phyloP scores from a whole-genome alignment of 2,797 vertebrate species.

The Argyrosomus regius region DNA sequence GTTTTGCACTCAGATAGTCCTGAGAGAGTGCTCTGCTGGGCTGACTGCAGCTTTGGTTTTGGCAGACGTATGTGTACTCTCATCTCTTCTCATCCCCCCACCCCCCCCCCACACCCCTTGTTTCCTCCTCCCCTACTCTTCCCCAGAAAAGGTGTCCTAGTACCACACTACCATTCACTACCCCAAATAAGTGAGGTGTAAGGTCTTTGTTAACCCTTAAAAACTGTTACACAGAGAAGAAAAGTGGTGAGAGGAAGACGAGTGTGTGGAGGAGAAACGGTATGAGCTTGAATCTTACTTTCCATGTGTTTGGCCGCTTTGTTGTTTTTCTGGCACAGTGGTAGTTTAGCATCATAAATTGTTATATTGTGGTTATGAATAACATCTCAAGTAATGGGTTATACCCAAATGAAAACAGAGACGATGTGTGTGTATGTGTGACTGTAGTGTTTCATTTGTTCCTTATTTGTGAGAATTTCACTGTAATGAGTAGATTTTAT shows the following conservation, averaged over 20 bases:
- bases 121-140: conserved; percentile 76
- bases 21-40: conserved; percentile 27
- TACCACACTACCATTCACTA: conserved; percentile 49
- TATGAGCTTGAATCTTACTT: conserved; percentile 72
- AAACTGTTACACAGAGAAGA: conserved; percentile 45
- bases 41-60: conserved; percentile 57
- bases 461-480: conserved; percentile 13
- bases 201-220: conserved; percentile 35
- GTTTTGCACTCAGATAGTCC: conserved; percentile 21
- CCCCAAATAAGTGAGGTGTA: conserved; percentile 61
- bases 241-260: conserved; percentile 57
- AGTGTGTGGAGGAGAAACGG: conserved; percentile 73
- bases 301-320: conserved; percentile 43
- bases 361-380: conserved; percentile 47
- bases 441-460: conserved; percentile 26
- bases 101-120: conserved; percentile 36
- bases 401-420: conserved; percentile 40
- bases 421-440: background rate
- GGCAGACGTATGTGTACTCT: conserved; percentile 38
- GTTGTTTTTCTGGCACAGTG: conserved; percentile 48
- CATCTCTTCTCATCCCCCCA: conserved; percentile 63
- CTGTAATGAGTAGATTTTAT: conserved; percentile 2
- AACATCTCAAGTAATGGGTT: conserved; percentile 27
- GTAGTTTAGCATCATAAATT: conserved; percentile 38
- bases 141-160: conserved; percentile 70